Evolutionary conservation across 2,888 invertebrate genomes (phyloP).

Genomic region (Phortica magna): DNA sequence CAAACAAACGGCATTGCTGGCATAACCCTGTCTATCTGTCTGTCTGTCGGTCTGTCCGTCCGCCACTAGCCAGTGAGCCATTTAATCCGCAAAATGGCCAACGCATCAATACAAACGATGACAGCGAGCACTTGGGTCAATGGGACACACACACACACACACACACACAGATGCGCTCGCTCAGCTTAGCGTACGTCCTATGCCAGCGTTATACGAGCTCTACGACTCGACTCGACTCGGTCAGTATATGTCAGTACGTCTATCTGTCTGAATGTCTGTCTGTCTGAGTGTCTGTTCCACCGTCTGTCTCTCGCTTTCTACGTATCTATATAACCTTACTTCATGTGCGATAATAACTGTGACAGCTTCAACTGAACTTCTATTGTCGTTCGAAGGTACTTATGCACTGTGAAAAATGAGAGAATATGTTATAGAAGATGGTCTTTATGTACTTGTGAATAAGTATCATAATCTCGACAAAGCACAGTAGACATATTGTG

Average conservation of each 20-base stretch:
- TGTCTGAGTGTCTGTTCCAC: background rate
- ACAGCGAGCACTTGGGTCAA: conserved; percentile 69
- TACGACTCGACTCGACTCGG: background rate
- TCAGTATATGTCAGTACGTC: background rate
- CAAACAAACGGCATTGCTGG: conserved; percentile 1
- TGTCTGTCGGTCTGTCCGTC: background rate
- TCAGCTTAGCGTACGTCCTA: conserved; percentile 31
- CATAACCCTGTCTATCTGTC: background rate
- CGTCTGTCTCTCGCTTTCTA: background rate
- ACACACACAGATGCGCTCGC: conserved; percentile 52
- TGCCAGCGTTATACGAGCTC: background rate
- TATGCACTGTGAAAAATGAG: background rate
- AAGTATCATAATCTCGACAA: no score
- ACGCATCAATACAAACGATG: conserved; percentile 58
- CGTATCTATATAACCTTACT: conserved; percentile 10
- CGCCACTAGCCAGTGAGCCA: conserved; percentile 43
- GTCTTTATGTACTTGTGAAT: no score
- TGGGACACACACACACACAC: conserved; percentile 65
- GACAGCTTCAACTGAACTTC: conserved; percentile 2
- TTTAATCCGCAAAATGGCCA: conserved; percentile 60
- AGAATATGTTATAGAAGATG: background rate
- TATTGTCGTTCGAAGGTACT: background rate
- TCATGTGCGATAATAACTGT: conserved; percentile 27
- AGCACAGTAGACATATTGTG: no score
- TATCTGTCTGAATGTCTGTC: background rate